Evolutionary conservation across 2,888 invertebrate genomes (phyloP).

Genomic region (Drosophila macrospina): DNA sequence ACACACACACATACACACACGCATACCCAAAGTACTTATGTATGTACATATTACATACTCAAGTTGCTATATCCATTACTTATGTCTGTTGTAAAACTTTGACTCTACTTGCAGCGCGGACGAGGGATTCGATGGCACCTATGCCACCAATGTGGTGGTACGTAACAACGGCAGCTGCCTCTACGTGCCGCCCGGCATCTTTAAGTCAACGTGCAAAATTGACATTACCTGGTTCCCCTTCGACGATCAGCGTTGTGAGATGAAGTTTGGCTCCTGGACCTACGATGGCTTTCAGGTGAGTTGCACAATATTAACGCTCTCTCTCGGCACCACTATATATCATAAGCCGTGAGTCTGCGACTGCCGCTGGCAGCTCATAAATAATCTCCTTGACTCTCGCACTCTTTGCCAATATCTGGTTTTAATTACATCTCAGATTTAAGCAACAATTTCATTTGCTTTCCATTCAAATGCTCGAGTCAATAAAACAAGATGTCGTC

Average conservation of each 20-base stretch:
- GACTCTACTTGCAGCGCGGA: constrained; percentile 91
- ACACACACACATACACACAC: neutral
- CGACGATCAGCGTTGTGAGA: constrained; percentile 98
- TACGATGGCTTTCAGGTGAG: constrained; percentile 97
- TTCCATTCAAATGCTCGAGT: constrained; percentile 25
- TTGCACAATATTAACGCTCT: constrained; percentile 26
- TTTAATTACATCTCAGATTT: constrained; percentile 34
- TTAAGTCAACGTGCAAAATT: constrained; percentile 99
- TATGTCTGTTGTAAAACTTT: constrained; percentile 22
- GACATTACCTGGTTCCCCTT: constrained; percentile 99
- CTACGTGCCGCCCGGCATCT: constrained; percentile 99
- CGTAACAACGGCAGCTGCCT: constrained; percentile 97
- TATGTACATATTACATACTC: constrained; percentile 22
- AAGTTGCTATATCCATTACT: constrained; percentile 35
- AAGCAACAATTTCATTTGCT: constrained; percentile 34
- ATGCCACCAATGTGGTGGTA: constrained; percentile 98
- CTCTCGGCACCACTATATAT: neutral
- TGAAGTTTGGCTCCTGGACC: constrained; percentile 99
- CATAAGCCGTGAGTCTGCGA: neutral
- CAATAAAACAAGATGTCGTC: constrained; percentile 17
- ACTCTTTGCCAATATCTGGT: neutral
- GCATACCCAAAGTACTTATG: constrained; percentile 9
- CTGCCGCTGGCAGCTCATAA: constrained; percentile 38
- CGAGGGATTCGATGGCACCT: constrained; percentile 99
- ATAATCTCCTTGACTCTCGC: constrained; percentile 16